These are phyloP conservation scores for Lagenorhynchus albirostris DNA, from an alignment of 2,113 vertebrate species.

Conservation along the genomic window DNA sequence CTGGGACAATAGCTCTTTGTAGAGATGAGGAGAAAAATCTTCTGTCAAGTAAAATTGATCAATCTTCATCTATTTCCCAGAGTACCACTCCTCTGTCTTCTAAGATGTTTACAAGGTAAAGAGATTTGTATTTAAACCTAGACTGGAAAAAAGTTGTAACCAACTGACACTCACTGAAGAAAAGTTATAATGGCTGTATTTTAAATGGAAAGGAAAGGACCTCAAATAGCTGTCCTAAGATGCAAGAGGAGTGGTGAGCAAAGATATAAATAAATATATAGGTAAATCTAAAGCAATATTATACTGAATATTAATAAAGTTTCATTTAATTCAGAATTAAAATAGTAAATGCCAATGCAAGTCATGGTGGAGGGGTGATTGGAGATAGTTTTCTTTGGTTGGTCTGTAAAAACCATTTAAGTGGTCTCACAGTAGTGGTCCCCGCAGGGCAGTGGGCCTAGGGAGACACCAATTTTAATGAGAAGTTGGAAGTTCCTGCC, in stretches of 20 bases:
- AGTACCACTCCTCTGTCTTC: not conserved
- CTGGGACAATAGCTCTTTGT: not conserved
- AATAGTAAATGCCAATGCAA: not conserved
- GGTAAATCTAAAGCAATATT: not conserved
- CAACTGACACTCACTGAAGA: not conserved
- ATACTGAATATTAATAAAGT: not conserved
- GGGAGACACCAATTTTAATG: not conserved
- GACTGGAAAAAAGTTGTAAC: not conserved
- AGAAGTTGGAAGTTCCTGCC: rapidly evolving
- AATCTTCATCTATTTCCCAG: not conserved
- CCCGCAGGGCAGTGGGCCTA: rapidly evolving
- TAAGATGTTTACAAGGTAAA: not conserved
- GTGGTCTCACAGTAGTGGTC: not conserved
- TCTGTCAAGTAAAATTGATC: not conserved
- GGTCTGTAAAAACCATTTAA: not conserved
- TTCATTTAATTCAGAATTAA: not conserved
- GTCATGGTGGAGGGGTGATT: not conserved
- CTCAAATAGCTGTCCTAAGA: not conserved
- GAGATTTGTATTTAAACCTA: not conserved
- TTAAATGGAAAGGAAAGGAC: not conserved
- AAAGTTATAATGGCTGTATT: not conserved
- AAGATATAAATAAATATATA: not conserved
- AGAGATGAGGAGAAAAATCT: not conserved
- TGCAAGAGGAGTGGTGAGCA: not conserved
- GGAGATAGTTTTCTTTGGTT: not conserved